Evolutionary conservation across 1,140 invertebrate genomes (phyloP).

Genomic region (Propsilocerus akamusi): DNA sequence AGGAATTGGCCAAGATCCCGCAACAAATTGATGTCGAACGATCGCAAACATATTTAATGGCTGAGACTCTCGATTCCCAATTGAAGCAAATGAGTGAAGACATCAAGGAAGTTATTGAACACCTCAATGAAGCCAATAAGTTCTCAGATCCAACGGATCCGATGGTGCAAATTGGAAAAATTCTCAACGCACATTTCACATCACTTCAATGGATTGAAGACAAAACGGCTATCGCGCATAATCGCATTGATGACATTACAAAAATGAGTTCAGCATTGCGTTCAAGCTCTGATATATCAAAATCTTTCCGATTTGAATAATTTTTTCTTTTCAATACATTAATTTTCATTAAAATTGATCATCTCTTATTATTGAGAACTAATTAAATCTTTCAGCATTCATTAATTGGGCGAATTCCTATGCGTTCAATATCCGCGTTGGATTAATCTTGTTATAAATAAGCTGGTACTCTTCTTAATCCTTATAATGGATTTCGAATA

Average conservation of each 20-base stretch:
- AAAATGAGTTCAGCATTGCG: conserved; percentile 61
- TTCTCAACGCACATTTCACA: conserved; percentile 92
- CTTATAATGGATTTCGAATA: too few relatives aligned
- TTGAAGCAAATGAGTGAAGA: conserved; percentile 87
- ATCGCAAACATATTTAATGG: conserved; percentile 68
- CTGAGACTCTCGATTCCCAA: conserved; percentile 82
- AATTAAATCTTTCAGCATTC: too few relatives aligned
- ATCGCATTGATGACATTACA: conserved; percentile 63
- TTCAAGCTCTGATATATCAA: too few relatives aligned
- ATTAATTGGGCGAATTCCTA: too few relatives aligned
- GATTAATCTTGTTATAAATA: too few relatives aligned
- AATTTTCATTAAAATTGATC: too few relatives aligned
- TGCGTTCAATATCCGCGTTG: too few relatives aligned
- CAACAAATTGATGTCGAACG: conserved; percentile 62
- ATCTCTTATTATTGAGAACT: too few relatives aligned
- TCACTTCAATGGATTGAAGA: conserved; percentile 85
- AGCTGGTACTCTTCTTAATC: too few relatives aligned
- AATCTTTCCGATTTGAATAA: too few relatives aligned
- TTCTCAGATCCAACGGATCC: conserved; percentile 71
- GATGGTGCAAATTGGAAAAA: conserved; percentile 78
- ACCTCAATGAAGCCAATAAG: conserved; percentile 75
- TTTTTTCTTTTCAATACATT: too few relatives aligned
- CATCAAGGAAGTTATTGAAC: conserved; percentile 86
- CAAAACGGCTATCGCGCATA: conserved; percentile 49
- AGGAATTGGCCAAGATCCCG: conserved; percentile 47